Conservation (phyloP, 2,797 vertebrate species). For the Pangasius larnaudii region DNA sequence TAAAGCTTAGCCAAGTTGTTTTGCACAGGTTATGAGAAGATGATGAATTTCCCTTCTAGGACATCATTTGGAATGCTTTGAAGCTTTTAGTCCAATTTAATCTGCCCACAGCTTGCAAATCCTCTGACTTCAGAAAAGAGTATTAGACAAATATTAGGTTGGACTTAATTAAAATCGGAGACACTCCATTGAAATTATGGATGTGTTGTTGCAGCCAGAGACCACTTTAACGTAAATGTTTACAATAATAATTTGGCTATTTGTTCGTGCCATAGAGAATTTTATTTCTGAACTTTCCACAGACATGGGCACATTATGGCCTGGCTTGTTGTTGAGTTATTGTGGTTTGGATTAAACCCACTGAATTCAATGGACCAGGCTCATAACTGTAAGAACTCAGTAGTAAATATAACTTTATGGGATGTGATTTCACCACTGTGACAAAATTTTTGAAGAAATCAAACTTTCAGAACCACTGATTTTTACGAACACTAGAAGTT, state of each 20-base stretch:
- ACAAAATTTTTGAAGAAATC: not conserved
- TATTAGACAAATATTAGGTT: not conserved
- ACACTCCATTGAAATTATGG: not conserved
- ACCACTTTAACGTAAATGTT: not conserved
- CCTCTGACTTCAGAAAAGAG: not conserved
- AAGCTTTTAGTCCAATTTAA: constrained; percentile 50
- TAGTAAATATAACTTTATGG: not conserved
- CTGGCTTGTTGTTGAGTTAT: not conserved
- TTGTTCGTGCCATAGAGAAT: not conserved
- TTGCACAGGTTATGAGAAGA: constrained; percentile 37
- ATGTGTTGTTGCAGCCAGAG: not conserved
- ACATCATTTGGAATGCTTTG: constrained; percentile 47
- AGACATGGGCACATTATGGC: not conserved
- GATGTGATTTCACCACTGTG: not conserved
- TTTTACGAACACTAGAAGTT: not conserved
- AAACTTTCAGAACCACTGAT: not conserved
- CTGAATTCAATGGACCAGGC: not conserved
- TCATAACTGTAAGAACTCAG: not conserved
- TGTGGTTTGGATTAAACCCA: not conserved
- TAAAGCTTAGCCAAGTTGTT: constrained; percentile 39
- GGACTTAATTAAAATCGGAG: not conserved
- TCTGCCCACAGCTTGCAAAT: constrained; percentile 4
- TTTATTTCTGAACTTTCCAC: not conserved
- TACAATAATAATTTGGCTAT: not conserved
- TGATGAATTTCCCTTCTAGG: constrained; percentile 39